A percentile compares a stretch with the other conserved stretches of the same genome.
These are phyloP conservation scores for Pipra filicauda DNA, from an alignment of 2,113 vertebrate species.

Conservation along the genomic window DNA sequence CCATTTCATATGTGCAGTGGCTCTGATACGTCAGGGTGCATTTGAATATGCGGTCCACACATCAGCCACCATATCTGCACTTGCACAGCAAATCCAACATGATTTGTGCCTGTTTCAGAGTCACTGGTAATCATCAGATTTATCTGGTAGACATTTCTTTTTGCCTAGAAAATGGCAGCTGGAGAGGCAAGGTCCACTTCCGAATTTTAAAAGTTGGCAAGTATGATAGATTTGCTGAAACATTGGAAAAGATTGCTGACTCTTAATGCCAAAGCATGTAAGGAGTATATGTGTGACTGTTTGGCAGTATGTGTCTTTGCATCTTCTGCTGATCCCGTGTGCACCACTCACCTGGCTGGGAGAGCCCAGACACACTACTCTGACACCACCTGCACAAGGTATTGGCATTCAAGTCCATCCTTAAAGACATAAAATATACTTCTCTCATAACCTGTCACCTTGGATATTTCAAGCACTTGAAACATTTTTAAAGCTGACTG, in stretches of 20 bases:
- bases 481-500: not conserved
- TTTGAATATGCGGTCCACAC: not conserved
- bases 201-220: not conserved
- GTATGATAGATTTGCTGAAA: not conserved
- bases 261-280: not conserved
- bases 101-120: rapidly evolving
- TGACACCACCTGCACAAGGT: not conserved
- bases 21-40: not conserved
- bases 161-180: not conserved
- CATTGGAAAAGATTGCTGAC: not conserved
- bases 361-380: not conserved
- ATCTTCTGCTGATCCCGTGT: not conserved
- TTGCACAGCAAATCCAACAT: not conserved
- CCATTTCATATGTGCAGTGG: rapidly evolving
- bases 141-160: not conserved
- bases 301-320: not conserved
- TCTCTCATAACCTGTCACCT: not conserved
- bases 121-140: rapidly evolving
- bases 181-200: not conserved
- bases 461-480: not conserved
- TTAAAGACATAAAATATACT: not conserved
- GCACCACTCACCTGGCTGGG: rapidly evolving
- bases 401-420: not conserved
- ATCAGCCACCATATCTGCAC: not conserved
- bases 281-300: not conserved